Percentiles rank a stretch among this genome's conserved stretches.
Evolutionary conservation across 1,140 invertebrate genomes (phyloP).

Genomic region (Drosophila repleta): DNA sequence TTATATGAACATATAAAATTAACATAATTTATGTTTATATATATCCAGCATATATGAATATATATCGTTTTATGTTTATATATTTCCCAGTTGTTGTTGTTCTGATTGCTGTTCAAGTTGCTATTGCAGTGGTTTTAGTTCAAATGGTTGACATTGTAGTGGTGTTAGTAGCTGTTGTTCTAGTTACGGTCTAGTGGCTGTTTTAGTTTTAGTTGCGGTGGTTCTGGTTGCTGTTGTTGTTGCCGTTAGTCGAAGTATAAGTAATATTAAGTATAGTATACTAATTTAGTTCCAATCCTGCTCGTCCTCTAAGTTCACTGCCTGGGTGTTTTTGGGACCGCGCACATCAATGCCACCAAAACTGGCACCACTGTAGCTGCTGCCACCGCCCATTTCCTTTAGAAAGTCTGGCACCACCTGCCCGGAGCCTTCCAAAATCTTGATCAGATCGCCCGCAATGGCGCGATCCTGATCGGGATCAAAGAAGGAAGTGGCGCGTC

Average conservation of each 20-base stretch:
- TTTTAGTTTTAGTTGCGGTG: too few relatives aligned
- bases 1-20: not conserved
- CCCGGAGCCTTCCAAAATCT: conserved; percentile 88
- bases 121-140: too few relatives aligned
- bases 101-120: too few relatives aligned
- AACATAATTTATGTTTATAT: too few relatives aligned
- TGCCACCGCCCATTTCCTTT: conserved; percentile 77
- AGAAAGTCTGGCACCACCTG: conserved; percentile 88
- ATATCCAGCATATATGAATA: too few relatives aligned
- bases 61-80: too few relatives aligned
- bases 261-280: not conserved
- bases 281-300: conserved; percentile 52
- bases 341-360: conserved; percentile 86
- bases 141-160: too few relatives aligned
- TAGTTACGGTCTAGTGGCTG: too few relatives aligned
- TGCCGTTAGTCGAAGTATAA: not conserved
- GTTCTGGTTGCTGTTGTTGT: too few relatives aligned
- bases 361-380: conserved; percentile 36
- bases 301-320: conserved; percentile 26
- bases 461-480: conserved; percentile 87
- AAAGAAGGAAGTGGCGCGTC: conserved; percentile 95
- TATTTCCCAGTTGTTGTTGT: too few relatives aligned
- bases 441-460: conserved; percentile 88
- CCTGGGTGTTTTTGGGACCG: conserved; percentile 35
- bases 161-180: too few relatives aligned